These are phyloP conservation scores for Sisor rabdophorus DNA, from an alignment of 2,113 vertebrate genomes.

Conservation along the genomic window DNA sequence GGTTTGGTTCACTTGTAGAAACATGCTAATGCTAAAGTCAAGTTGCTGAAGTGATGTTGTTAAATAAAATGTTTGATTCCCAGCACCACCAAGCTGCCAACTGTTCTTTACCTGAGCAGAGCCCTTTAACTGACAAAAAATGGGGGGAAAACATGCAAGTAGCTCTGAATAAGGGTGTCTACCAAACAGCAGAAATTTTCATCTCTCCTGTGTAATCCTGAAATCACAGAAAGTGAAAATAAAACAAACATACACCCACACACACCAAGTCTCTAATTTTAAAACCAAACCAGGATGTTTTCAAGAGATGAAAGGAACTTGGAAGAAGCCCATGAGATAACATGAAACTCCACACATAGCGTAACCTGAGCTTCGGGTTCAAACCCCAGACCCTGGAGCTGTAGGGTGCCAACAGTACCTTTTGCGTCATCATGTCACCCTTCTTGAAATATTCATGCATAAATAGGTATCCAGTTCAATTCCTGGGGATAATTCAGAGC, in stretches of 20 bases:
- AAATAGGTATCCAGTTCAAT: not conserved
- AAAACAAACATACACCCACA: not conserved
- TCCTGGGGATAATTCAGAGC: not conserved
- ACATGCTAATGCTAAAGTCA: too few relatives aligned
- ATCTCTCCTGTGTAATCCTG: not conserved
- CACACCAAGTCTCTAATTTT: not conserved
- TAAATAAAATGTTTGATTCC: too few relatives aligned
- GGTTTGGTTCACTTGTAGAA: too few relatives aligned
- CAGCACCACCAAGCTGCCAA: too few relatives aligned
- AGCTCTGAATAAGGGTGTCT: too few relatives aligned
- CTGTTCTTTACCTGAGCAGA: too few relatives aligned
- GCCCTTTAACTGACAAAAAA: too few relatives aligned
- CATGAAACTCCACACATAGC: not conserved
- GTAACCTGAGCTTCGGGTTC: slow-evolving; percentile 7
- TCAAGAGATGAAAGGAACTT: not conserved
- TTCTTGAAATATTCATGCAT: slow-evolving; percentile 11
- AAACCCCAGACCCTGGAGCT: slow-evolving; percentile 16
- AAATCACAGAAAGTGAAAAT: not conserved
- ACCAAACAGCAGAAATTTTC: too few relatives aligned
- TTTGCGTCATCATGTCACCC: not conserved
- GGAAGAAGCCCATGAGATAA: slow-evolving; percentile 7
- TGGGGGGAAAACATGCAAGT: too few relatives aligned
- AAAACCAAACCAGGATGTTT: not conserved
- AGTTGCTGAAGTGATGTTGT: too few relatives aligned
- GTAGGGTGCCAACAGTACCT: not conserved